Evolutionary conservation across 1,140 invertebrate genomes (phyloP).

Genomic region (Aphidius ervi): DNA sequence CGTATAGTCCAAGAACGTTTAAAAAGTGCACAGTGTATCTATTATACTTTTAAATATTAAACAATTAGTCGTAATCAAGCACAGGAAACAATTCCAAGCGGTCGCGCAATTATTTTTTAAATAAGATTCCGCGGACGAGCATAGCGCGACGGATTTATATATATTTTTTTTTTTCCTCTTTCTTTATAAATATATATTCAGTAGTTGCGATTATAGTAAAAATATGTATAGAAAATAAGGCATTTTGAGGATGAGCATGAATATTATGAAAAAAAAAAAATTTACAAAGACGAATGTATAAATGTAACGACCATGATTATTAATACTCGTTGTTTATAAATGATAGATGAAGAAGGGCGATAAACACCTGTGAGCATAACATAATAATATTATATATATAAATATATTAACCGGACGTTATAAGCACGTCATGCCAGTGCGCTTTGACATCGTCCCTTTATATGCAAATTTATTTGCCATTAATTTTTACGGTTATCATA

Average conservation of each 20-base stretch:
- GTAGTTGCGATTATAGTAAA: not conserved
- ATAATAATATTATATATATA: no score
- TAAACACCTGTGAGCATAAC: constrained; percentile 15
- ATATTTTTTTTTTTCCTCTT: not conserved
- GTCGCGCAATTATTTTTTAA: constrained; percentile 51
- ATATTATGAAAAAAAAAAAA: constrained; percentile 17
- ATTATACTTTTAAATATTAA: constrained; percentile 54
- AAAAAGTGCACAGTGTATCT: constrained; percentile 33
- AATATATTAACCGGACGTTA: constrained; percentile 38
- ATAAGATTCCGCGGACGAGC: constrained; percentile 39
- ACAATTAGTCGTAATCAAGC: constrained; percentile 53
- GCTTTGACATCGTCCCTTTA: constrained; percentile 39
- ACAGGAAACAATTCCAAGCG: constrained; percentile 43
- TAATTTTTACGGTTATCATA: no score
- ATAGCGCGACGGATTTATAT: constrained; percentile 9
- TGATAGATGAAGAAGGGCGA: constrained; percentile 30
- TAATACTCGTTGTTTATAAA: constrained; percentile 41
- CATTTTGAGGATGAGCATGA: not conserved
- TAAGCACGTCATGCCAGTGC: constrained; percentile 27
- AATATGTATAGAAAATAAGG: not conserved
- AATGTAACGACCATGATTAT: constrained; percentile 40
- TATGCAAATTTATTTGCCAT: constrained; percentile 21
- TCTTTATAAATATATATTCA: no score
- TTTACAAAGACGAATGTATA: constrained; percentile 21
- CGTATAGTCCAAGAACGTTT: constrained; percentile 34